These are phyloP conservation scores for Pithecia hirsuta DNA, from an alignment of 2,797 vertebrate genomes.

Conservation along the genomic window DNA sequence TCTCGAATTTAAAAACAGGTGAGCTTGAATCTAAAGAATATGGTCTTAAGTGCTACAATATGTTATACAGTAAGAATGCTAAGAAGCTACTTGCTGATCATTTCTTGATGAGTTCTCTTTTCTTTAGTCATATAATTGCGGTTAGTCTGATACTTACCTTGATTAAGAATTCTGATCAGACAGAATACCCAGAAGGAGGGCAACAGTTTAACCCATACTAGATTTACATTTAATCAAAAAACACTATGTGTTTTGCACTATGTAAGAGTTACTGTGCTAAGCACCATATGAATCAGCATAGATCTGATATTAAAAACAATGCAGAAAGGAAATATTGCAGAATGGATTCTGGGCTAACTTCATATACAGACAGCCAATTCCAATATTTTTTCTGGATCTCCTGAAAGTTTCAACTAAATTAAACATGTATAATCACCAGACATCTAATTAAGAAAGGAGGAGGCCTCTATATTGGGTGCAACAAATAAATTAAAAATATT, in stretches of 20 bases:
- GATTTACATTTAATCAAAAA: conserved; percentile 56
- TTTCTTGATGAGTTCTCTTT: neutral
- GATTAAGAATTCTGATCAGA: conserved; percentile 39
- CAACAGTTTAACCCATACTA: conserved; percentile 12
- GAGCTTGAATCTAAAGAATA: neutral
- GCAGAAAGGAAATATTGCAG: conserved; percentile 51
- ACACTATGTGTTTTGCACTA: conserved; percentile 54
- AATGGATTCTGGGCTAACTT: neutral
- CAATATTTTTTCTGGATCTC: conserved; percentile 6
- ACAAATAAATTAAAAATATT: neutral
- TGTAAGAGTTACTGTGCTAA: conserved; percentile 24
- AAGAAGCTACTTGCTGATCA: neutral
- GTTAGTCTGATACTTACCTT: neutral
- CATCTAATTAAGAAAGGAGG: neutral
- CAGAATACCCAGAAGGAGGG: neutral
- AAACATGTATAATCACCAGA: neutral
- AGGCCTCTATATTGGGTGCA: neutral
- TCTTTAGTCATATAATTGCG: neutral
- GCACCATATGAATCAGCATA: conserved; percentile 50
- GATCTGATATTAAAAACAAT: conserved; percentile 60
- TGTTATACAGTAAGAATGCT: neutral
- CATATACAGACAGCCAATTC: conserved; percentile 26
- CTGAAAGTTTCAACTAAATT: neutral
- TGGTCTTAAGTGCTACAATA: neutral
- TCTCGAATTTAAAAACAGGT: neutral